A percentile compares a stretch with the other conserved stretches of the same genome.
These are phyloP conservation scores for Albula goreensis DNA, from an alignment of 2,113 vertebrate species.

Conservation along the genomic window DNA sequence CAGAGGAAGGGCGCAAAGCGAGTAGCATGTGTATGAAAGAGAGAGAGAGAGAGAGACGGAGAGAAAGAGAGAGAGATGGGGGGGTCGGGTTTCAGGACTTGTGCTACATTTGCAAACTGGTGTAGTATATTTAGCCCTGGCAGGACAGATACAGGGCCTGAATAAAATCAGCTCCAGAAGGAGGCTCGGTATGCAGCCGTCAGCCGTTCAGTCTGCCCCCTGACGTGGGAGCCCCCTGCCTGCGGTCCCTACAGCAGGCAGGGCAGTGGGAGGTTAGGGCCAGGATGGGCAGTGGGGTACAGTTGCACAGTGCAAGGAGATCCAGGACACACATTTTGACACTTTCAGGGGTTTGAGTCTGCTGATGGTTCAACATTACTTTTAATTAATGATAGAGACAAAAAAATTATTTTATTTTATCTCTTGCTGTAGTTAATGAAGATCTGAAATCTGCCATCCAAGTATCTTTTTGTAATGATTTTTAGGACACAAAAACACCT, in stretches of 20 bases:
- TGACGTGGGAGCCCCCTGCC: constrained; percentile 52
- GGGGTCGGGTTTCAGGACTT: constrained; percentile 88
- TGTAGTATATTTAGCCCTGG: constrained; percentile 89
- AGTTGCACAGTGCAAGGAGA: background rate
- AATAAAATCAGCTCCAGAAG: constrained; percentile 62
- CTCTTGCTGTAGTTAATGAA: too few relatives aligned
- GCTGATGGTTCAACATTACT: background rate
- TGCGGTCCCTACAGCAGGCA: background rate
- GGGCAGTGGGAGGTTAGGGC: background rate
- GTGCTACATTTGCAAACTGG: constrained; percentile 90
- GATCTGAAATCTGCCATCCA: too few relatives aligned
- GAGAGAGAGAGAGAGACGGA: constrained; percentile 28
- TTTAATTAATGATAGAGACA: background rate
- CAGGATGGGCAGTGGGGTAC: background rate
- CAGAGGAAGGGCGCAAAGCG: constrained; percentile 51
- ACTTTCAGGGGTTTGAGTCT: background rate
- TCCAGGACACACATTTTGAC: background rate
- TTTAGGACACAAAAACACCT: too few relatives aligned
- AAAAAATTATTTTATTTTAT: too few relatives aligned
- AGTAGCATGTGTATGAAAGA: background rate
- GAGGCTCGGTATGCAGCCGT: constrained; percentile 71
- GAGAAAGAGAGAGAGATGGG: constrained; percentile 43
- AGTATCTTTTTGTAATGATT: too few relatives aligned
- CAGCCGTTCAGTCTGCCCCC: constrained; percentile 65
- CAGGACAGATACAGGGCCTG: constrained; percentile 68